Conservation (phyloP, 2,113 vertebrate species). For the Barnardius zonarius region DNA sequence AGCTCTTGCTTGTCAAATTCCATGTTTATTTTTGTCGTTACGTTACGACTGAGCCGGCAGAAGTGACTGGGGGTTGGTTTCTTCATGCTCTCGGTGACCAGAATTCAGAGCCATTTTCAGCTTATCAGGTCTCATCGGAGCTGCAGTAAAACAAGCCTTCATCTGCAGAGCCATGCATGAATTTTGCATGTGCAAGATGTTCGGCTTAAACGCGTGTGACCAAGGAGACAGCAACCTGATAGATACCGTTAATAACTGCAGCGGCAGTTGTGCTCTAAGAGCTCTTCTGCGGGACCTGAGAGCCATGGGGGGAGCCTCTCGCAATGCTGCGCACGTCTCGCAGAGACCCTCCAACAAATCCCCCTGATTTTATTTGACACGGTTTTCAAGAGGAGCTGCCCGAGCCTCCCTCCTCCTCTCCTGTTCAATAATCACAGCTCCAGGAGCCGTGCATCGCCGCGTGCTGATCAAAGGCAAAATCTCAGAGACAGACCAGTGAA, state of each 20-base stretch:
- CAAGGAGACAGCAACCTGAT: not conserved
- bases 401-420: not conserved
- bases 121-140: not conserved
- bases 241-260: not conserved
- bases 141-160: not conserved
- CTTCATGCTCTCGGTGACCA: not conserved
- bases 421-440: constrained; percentile 4
- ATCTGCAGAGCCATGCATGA: not conserved
- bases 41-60: not conserved
- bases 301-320: not conserved
- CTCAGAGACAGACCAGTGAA: constrained; percentile 13
- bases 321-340: not conserved
- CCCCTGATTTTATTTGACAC: constrained; percentile 53
- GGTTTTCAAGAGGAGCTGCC: not conserved
- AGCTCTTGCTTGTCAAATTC: not conserved
- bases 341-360: constrained; percentile 38
- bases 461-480: constrained; percentile 44
- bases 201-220: not conserved
- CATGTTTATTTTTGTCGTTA: not conserved
- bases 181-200: not conserved
- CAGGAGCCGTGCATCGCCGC: constrained; percentile 16
- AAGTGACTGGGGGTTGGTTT: not conserved
- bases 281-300: not conserved
- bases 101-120: constrained; percentile 1
- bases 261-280: not conserved